Conservation (phyloP, 2,888 invertebrate species). For the Nephrotoma guestfalica region DNA sequence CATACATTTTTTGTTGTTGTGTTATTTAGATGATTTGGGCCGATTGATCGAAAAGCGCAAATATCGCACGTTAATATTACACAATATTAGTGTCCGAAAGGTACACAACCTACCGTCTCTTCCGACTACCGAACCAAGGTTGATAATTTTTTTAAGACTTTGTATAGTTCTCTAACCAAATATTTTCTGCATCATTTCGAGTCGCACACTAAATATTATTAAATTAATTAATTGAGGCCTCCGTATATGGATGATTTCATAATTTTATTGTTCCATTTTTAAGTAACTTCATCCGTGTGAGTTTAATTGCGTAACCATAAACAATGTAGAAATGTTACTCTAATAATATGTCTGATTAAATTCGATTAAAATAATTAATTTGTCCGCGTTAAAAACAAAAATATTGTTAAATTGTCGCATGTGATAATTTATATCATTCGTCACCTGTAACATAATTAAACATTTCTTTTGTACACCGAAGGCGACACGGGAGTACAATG, state of each 20-base stretch:
- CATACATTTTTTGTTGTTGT: background rate
- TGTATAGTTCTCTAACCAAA: background rate
- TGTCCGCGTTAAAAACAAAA: background rate
- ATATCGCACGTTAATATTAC: background rate
- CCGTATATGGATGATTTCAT: background rate
- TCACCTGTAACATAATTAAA: background rate
- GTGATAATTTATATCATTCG: background rate
- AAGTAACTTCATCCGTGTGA: background rate
- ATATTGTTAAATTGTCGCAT: background rate
- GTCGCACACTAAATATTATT: background rate
- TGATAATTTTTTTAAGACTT: background rate
- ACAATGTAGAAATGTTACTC: background rate
- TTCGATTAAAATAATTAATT: background rate
- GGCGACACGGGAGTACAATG: background rate
- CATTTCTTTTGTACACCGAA: background rate
- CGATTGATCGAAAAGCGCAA: background rate
- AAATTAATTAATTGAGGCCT: background rate
- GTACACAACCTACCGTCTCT: background rate
- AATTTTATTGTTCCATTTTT: background rate
- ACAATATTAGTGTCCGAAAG: background rate
- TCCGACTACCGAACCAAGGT: background rate
- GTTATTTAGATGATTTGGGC: background rate
- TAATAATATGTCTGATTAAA: background rate
- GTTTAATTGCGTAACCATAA: background rate
- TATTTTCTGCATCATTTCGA: background rate